Conservation (phyloP, 2,888 invertebrate species). For the Embidobia sp. region DNA sequence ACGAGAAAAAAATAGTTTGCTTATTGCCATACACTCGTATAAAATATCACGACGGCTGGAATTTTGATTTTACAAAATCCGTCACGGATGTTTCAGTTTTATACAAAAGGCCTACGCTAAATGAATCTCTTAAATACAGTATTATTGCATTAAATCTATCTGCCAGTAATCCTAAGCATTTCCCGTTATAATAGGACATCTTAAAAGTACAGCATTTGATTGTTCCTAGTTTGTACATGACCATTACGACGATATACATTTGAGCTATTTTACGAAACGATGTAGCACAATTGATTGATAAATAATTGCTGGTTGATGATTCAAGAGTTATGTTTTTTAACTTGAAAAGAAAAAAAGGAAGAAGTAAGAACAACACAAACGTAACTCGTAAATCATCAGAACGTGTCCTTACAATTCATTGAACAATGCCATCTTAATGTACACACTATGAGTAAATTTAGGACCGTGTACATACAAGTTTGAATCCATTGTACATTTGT, state of each 20-base stretch:
- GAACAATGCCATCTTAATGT: slow-evolving; percentile 15
- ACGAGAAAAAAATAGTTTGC: too few species aligned
- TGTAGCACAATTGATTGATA: slow-evolving; percentile 36
- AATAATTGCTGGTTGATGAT: slow-evolving; percentile 16
- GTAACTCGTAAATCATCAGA: slow-evolving; percentile 24
- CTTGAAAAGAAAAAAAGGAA: neutral
- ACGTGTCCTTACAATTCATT: neutral
- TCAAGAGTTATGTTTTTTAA: slow-evolving; percentile 16
- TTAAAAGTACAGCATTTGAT: slow-evolving; percentile 51
- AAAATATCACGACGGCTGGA: too few species aligned
- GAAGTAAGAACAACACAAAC: neutral
- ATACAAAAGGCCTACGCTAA: slow-evolving; percentile 24
- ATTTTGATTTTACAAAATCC: slow-evolving; percentile 9
- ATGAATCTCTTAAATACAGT: slow-evolving; percentile 63
- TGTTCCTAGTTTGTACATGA: slow-evolving; percentile 54
- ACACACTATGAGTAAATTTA: neutral
- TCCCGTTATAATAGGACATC: slow-evolving; percentile 52
- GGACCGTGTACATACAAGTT: neutral
- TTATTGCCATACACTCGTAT: too few species aligned
- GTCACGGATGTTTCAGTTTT: slow-evolving; percentile 6
- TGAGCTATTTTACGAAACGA: slow-evolving; percentile 47
- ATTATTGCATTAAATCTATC: slow-evolving; percentile 72
- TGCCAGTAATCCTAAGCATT: slow-evolving; percentile 72
- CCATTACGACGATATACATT: slow-evolving; percentile 40
- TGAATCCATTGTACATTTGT: too few species aligned